Evolutionary conservation across 1,140 invertebrate genomes (phyloP), one percentile per base, ranked within the genome.

Genomic region (Oscheius sp.): DNA sequence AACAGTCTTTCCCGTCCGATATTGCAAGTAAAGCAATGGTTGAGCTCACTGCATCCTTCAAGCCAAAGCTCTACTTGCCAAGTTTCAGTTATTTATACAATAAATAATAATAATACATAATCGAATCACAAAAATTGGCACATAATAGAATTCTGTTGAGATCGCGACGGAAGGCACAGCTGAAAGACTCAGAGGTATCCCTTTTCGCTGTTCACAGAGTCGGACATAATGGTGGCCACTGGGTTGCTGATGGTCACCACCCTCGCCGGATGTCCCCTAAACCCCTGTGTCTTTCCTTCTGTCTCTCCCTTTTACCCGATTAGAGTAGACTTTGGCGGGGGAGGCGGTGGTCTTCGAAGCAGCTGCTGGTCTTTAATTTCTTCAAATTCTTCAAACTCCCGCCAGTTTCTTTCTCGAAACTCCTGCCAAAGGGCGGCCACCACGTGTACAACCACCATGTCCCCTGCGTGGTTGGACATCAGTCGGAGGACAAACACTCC

Each of bases 391-490:
- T 76, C 76, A 31, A 77, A 76, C 45, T 82, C 81, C 23, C 69
- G 34, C 81, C 79, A 82, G 71, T 82, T 80, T 20, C 80, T 38
- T 29, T 79, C 80, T 45, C 74, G 59, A 65, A 79, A 82, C 52
- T 82, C 80, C 15, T 73, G 78, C 87, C 87, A 88, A 15, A 88
- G 76, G 46, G 84, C 82, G 26, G 84, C 79, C 36, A 87, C 84
- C 32, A 88, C 78, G 76, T 87, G 84, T 1, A 86, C 85, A 31
- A 87, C 86, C 28, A 87, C 79, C 18, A 88, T 82, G 72, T 87
- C 86, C 68, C 87, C 87, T 46, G 87, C 86, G 78, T 88, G 87
- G 76, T 87, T 87, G 26, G 86, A 86, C 42, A 88, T 86, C 20
- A 88, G 81, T 32, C 87, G 78, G 18, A 88, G 79, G 7, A 87